These are phyloP conservation scores for Graphium colonna DNA, from an alignment of 2,888 invertebrate genomes.

Conservation along the genomic window DNA sequence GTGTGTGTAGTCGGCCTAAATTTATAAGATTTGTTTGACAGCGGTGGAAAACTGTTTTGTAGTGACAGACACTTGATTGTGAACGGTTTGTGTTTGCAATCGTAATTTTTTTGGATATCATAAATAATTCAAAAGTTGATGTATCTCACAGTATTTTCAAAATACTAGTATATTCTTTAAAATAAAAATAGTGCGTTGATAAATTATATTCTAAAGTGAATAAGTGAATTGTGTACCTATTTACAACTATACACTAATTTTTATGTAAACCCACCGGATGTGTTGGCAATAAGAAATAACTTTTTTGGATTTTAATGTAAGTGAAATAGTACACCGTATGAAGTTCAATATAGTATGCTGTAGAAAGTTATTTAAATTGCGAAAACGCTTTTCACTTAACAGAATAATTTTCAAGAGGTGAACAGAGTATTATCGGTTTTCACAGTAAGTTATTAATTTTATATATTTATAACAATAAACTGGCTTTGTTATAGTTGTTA, in stretches of 20 bases:
- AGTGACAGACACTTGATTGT: background rate
- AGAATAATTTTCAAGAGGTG: background rate
- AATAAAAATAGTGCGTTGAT: background rate
- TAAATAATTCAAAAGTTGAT: background rate
- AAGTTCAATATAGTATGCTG: background rate
- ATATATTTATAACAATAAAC: background rate
- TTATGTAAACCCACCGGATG: conserved; percentile 44
- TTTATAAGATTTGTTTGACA: no score
- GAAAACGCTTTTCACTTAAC: background rate
- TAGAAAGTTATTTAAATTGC: background rate
- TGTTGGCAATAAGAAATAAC: conserved; percentile 49
- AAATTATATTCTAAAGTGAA: background rate
- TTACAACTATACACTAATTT: conserved; percentile 29
- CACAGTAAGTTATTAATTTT: background rate
- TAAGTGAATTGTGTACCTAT: background rate
- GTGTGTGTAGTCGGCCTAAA: no score
- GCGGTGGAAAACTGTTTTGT: conserved; percentile 2
- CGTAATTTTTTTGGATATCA: background rate
- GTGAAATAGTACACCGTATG: conserved; percentile 39
- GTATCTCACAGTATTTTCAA: background rate
- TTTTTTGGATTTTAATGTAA: conserved; percentile 46
- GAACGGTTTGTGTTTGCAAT: conserved; percentile 4
- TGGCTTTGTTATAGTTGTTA: background rate
- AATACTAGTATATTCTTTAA: background rate
- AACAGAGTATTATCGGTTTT: background rate